Evolutionary conservation across 2,113 vertebrate genomes (phyloP).

Genomic region (Daubentonia madagascariensis): DNA sequence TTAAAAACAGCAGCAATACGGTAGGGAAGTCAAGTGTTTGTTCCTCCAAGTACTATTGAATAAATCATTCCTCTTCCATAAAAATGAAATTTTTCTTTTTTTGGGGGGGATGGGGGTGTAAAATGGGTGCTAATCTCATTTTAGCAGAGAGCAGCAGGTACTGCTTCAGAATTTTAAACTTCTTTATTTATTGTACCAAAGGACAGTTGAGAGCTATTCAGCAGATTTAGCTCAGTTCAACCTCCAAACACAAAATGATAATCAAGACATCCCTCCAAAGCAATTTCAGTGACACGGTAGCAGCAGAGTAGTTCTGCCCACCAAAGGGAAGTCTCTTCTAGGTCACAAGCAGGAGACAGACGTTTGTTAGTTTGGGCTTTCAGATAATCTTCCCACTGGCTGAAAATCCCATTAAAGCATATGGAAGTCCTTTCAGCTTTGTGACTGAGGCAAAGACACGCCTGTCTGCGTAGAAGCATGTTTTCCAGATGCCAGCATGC

Average conservation of each 20-base stretch:
- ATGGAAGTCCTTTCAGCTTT: constrained; percentile 9
- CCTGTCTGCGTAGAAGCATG: not conserved
- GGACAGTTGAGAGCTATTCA: not conserved
- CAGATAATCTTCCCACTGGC: constrained; percentile 1
- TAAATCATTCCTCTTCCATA: not conserved
- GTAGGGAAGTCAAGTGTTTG: not conserved
- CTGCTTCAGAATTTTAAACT: constrained; percentile 13
- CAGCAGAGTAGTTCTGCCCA: not conserved
- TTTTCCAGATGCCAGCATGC: constrained; percentile 50
- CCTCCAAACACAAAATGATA: constrained; percentile 31
- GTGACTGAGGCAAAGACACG: constrained; percentile 16
- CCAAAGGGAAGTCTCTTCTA: constrained; percentile 38
- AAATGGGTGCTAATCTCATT: not conserved
- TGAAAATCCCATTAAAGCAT: constrained; percentile 45
- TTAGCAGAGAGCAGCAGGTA: not conserved
- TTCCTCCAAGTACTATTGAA: not conserved
- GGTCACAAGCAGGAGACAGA: not conserved
- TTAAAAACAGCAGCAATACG: not conserved
- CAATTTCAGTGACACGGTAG: constrained; percentile 32
- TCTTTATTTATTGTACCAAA: not conserved
- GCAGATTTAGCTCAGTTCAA: not conserved
- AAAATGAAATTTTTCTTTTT: not conserved
- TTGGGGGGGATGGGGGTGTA: not conserved
- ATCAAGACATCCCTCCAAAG: constrained; percentile 44
- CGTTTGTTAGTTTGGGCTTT: constrained; percentile 42